Conservation (phyloP, 1,140 invertebrate genomes). For the Nixonia krombeini region DNA sequence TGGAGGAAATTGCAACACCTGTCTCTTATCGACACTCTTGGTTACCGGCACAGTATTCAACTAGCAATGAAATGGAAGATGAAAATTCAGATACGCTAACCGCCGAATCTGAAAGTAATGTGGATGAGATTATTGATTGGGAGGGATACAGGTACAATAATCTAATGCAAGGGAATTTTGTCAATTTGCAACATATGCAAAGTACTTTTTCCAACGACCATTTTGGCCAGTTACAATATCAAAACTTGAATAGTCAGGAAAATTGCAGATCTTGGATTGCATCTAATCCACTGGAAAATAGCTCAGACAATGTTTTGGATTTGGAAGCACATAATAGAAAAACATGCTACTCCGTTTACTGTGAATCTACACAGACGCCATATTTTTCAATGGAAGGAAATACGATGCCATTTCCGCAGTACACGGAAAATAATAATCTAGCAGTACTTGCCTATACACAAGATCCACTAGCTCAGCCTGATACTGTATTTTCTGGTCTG, state of each 20-base stretch:
- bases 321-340: constrained; percentile 31
- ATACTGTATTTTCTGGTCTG: constrained; percentile 16
- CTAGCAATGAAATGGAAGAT: constrained; percentile 35
- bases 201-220: constrained; percentile 5
- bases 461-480: neutral
- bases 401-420: constrained; percentile 18
- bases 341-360: constrained; percentile 39
- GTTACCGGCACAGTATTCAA: constrained; percentile 26
- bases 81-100: constrained; percentile 66
- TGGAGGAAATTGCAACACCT: constrained; percentile 60
- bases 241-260: constrained; percentile 44
- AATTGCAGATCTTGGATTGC: constrained; percentile 57
- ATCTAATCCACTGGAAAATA: constrained; percentile 41
- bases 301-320: constrained; percentile 11
- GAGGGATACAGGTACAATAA: constrained; percentile 17
- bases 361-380: constrained; percentile 21
- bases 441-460: constrained; percentile 2
- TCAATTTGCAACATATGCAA: constrained; percentile 18
- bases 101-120: constrained; percentile 61
- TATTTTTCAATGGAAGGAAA: constrained; percentile 2
- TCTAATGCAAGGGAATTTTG: neutral
- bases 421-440: constrained; percentile 4
- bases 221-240: constrained; percentile 41
- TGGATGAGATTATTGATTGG: constrained; percentile 42
- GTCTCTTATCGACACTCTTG: constrained; percentile 43